phyloP scores from a whole-genome alignment of 2,888 invertebrate species.

The Esperia sulphurella region DNA sequence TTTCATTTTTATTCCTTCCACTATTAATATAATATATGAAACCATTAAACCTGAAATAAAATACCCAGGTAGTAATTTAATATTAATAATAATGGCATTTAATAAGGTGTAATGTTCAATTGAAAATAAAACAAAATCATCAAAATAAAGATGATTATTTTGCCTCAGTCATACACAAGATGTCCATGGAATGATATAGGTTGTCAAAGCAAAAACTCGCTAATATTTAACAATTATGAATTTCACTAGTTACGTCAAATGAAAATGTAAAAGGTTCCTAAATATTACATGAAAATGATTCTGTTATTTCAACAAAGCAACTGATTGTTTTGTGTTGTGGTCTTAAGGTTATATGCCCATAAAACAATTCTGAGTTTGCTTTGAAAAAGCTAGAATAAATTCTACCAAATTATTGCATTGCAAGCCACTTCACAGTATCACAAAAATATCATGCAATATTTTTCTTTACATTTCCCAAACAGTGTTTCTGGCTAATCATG shows the following conservation, averaged over 20 bases:
- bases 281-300: neutral
- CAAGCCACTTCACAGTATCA: too few relatives aligned
- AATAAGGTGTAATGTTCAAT: neutral
- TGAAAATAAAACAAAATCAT: slow-evolving; percentile 5
- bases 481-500: neutral
- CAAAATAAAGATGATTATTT: slow-evolving; percentile 23
- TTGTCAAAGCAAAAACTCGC: slow-evolving; percentile 17
- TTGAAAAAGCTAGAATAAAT: neutral
- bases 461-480: too few relatives aligned
- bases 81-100: neutral
- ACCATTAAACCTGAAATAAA: slow-evolving; percentile 2
- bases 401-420: neutral
- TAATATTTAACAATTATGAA: slow-evolving; percentile 6
- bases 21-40: slow-evolving; percentile 4
- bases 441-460: too few relatives aligned
- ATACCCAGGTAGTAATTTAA: neutral
- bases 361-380: neutral
- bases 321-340: slow-evolving; percentile 1
- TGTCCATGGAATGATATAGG: slow-evolving; percentile 37
- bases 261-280: neutral
- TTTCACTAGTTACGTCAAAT: neutral
- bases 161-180: slow-evolving; percentile 32
- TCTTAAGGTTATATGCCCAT: neutral
- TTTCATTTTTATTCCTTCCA: slow-evolving; percentile 1
- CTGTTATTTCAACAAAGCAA: neutral